phyloP scores from a whole-genome alignment of 2,113 vertebrate genomes.

The Redunca redunca region DNA sequence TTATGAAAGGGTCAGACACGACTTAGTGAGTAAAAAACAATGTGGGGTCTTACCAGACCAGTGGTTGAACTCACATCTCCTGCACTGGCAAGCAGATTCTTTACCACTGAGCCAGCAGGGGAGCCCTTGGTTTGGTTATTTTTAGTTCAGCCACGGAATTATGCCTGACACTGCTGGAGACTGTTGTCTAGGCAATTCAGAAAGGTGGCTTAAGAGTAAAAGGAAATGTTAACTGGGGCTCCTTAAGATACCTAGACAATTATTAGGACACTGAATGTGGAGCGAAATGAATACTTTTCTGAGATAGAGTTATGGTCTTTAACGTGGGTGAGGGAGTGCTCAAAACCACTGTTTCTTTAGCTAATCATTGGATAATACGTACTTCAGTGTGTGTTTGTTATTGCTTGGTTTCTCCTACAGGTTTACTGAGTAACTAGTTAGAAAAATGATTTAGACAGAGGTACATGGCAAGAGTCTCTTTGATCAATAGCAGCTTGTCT shows the following conservation, averaged over 20 bases:
- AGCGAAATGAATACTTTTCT: background rate
- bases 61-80: background rate
- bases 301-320: background rate
- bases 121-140: background rate
- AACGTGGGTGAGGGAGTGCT: background rate
- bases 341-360: background rate
- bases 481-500: background rate
- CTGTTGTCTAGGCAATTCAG: background rate
- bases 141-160: background rate
- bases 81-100: background rate
- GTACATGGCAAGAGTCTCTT: background rate
- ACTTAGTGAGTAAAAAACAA: background rate
- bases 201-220: background rate
- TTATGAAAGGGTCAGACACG: background rate
- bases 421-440: background rate
- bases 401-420: background rate
- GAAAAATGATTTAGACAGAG: background rate
- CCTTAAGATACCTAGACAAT: background rate
- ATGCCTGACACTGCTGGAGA: background rate
- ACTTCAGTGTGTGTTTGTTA: background rate
- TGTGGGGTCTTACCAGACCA: background rate
- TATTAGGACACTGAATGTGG: background rate
- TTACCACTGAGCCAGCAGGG: background rate
- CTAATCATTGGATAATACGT: background rate
- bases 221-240: background rate